phyloP scores from a whole-genome alignment of 64 coral and sea anemone species.

The Porites lutea region DNA sequence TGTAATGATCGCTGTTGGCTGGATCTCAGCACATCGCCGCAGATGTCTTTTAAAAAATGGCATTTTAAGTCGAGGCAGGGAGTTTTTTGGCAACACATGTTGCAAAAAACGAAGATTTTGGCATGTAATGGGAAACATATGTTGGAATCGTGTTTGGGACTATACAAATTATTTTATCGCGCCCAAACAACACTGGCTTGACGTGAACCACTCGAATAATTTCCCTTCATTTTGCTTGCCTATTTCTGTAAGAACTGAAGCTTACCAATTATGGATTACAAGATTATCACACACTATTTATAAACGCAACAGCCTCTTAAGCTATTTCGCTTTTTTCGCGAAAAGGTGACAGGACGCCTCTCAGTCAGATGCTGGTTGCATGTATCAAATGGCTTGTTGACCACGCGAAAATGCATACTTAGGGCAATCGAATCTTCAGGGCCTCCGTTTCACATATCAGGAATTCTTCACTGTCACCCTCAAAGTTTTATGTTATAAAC shows the following conservation, averaged over 20 bases:
- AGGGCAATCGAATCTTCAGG: neutral
- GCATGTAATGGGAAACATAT: constrained; percentile 45
- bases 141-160: neutral
- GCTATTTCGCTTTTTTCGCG: neutral
- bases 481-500: neutral
- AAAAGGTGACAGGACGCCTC: constrained; percentile 38
- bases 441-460: neutral
- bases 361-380: neutral
- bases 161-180: constrained; percentile 14
- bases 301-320: neutral
- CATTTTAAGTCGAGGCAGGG: constrained; percentile 43
- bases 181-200: neutral
- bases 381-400: constrained; percentile 8
- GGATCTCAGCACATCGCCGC: neutral
- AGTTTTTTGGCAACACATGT: constrained; percentile 33
- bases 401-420: neutral
- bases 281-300: constrained; percentile 5
- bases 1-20: neutral
- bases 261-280: too few species aligned
- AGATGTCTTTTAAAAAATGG: constrained; percentile 17
- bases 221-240: too few species aligned
- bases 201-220: too few species aligned
- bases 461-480: neutral
- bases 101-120: constrained; percentile 38
- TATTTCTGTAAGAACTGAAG: too few species aligned